Conservation (phyloP, 2,888 invertebrate species). For the Megalurothrips usitatus region DNA sequence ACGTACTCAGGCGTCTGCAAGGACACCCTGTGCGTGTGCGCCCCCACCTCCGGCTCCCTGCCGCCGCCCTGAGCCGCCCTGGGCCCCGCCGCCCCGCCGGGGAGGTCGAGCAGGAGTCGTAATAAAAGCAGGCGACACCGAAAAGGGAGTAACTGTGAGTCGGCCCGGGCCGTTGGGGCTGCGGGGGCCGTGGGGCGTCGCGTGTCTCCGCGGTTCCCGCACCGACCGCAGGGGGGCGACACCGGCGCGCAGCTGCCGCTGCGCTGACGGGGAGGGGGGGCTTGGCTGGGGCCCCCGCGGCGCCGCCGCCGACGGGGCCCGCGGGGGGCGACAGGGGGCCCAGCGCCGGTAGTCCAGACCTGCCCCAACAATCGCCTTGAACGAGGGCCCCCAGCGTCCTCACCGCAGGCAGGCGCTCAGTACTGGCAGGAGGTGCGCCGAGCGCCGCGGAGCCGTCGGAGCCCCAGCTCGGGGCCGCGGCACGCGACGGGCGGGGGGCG, state of each 20-base stretch:
- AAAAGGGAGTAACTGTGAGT: too few species aligned
- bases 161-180: neutral
- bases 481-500: too few species aligned
- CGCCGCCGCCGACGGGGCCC: neutral
- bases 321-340: neutral
- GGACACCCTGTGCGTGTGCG: too few species aligned
- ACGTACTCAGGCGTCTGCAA: too few species aligned
- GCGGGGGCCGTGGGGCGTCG: neutral
- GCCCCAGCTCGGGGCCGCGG: too few species aligned
- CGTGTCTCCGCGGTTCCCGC: neutral
- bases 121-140: too few species aligned
- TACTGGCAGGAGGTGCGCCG: neutral
- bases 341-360: neutral
- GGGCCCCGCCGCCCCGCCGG: neutral
- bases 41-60: too few species aligned
- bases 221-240: neutral
- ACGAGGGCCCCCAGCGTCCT: slow-evolving; percentile 6
- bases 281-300: neutral
- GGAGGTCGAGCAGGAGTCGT: neutral
- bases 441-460: neutral
- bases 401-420: neutral
- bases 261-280: neutral
- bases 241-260: neutral
- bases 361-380: neutral
- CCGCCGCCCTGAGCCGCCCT: too few species aligned